Base-by-base conservation (phyloP, 2,113 vertebrate genomes). In the Bos indicus region DNA sequence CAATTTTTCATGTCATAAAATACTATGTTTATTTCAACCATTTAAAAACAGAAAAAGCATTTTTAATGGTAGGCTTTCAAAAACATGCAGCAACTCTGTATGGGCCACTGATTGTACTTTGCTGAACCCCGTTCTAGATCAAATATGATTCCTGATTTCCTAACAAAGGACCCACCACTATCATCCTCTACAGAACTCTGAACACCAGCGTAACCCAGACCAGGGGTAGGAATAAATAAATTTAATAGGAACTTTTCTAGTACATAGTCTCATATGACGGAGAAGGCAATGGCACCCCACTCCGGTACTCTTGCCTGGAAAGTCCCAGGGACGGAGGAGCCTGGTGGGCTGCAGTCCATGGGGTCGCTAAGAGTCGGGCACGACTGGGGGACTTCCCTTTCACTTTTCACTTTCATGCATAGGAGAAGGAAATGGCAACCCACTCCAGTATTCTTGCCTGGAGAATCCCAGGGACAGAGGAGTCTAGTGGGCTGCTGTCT, bases 121-220 rank as follows among this genome's bases (percentile, higher is more conserved):
- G 23, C 40, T 84, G 43, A 90, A 16, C 5, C 2, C 10, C 57
- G 28, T 30, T 71, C 30, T 36, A 48, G 40, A 71, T 48, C 40
- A 57, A 83, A 57, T 14, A 23, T 25, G 46, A 71, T 40, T 83
- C 60, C 60, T 71, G 30, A 48, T 71, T 71, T 94, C 30, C 59
- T 89, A 36, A 83, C 21, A 57, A 89, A 83, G 25, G 25, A 28
- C 46, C 21, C 56, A 57, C 51, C 30, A 57, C 1, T 51, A 23
- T 40, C 51, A 80, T 62, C 57, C 6, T 88, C 60, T 36, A 3
- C 7, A 90, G 60, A 48, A 43, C 12, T 83, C 11, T 83, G 78
- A 40, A 6, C 3, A 23, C 5, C 40, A 83, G 21, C 0, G 0
- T 21, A 48, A 11, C 19, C 17, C 21, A 16, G 14, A 28, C 10